Base-by-base conservation (phyloP, 2,113 vertebrate species). In the Neolamprologus modestus region DNA sequence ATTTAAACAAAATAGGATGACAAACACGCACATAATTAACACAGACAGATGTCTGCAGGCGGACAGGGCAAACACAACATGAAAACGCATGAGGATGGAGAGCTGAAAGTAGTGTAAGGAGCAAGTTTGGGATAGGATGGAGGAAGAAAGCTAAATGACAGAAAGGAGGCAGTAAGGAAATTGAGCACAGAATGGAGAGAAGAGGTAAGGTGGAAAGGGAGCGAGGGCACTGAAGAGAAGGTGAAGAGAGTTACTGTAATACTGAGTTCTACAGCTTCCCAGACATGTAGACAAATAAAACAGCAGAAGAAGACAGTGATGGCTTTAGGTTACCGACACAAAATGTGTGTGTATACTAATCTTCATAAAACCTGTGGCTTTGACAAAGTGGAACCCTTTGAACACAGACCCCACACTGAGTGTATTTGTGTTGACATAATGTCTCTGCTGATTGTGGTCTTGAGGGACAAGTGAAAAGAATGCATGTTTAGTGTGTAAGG, bases 271-370 rank as follows among this genome's bases (percentile, higher is more conserved):
- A 11, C 83, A 81, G 91, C 89, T 66, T 88, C n/a, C 45, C 85
- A 92, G 90, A 94, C 87, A 66, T 84, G 82, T 61, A 88, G 84
- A 85, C 76, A 92, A 92, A 92, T 87, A 93, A 93, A 90, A 91
- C 85, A 87, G 81, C 50, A 28, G 90, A 87, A 85, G 82, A 85
- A 37, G 73, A 88, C 54, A 7, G 83, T 11, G 52, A 87, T n/a
- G 47, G 54, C 55, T 55, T 14, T 19, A 19, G 78, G 52, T 68
- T 50, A 31, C 28, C 35, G 16, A 81, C 59, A 53, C 73, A 57
- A 16, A 59, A 73, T 26, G 71, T 86, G 55, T 37, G 81, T 73
- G 87, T 54, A 12, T 16, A 19, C 7, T 31, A 54, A 76, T 16
- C 26, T 79, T 59, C 52, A 19, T 24, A 24, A 63, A 47, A 84